phyloP scores from a whole-genome alignment of 2,888 invertebrate species.

The Caenorhabditis japonica region DNA sequence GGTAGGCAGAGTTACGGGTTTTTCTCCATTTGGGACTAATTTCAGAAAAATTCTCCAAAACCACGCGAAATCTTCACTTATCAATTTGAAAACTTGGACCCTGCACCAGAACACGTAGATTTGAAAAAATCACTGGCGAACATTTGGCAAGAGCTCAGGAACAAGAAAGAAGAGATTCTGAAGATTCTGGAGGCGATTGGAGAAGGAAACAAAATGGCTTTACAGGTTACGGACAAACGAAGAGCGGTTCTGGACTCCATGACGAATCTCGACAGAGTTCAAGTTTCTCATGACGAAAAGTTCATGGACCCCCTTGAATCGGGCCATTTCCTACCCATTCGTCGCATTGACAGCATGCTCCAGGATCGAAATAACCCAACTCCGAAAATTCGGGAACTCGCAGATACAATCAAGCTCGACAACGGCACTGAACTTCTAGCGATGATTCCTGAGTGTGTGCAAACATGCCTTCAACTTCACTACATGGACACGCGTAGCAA shows the following conservation, averaged over 20 bases:
- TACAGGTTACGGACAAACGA: slow-evolving; percentile 34
- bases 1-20: not conserved
- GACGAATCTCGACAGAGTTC: slow-evolving; percentile 16
- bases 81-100: not conserved
- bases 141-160: slow-evolving; percentile 2
- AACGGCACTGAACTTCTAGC: slow-evolving; percentile 36
- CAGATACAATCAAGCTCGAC: slow-evolving; percentile 35
- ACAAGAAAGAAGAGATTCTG: slow-evolving; percentile 3
- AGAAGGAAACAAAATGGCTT: slow-evolving; percentile 41
- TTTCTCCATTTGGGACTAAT: too few relatives aligned
- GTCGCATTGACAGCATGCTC: slow-evolving; percentile 1
- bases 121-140: not conserved
- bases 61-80: slow-evolving; percentile 3
- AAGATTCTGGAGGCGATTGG: slow-evolving; percentile 28
- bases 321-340: slow-evolving; percentile 25
- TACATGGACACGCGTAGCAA: slow-evolving; percentile 39
- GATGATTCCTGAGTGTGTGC: slow-evolving; percentile 28
- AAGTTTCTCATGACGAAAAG: slow-evolving; percentile 12
- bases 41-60: too few relatives aligned
- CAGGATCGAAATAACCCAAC: not conserved
- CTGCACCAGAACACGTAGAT: not conserved
- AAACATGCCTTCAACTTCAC: slow-evolving; percentile 24
- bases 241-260: slow-evolving; percentile 25
- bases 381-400: slow-evolving; percentile 12
- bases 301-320: slow-evolving; percentile 29